Base-by-base conservation (phyloP, 2,113 vertebrate genomes). In the Xiphophorus hellerii region DNA sequence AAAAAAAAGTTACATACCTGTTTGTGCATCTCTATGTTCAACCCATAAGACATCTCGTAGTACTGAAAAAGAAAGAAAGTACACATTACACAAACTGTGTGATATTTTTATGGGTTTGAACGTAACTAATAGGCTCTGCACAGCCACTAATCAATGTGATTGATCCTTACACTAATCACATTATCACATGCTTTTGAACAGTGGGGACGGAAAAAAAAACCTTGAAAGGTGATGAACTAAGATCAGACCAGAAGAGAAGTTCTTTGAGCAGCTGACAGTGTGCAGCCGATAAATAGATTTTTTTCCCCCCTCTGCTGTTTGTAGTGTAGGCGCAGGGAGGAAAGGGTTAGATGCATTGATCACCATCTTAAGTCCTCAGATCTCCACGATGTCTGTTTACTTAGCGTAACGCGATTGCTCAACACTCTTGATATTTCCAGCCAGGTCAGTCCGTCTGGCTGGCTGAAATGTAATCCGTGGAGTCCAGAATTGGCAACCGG, bases 1-100 rank as follows among this genome's bases (percentile, higher is more conserved):
- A 42, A 80, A 42, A 70, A 66, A 48, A 76, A 20, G 84, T 69
- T 30, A 90, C 94, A 39, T 93, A 95, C 94, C 94, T 99, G 97
- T 92, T 99, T 99, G 94, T 99, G 97, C 97, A 99, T 98, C 90
- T 99, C 97, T 82, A 99, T 99, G 91, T 99, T 99, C 94, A 99
- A 93, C 76, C 97, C 97, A 4, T 99, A 99, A 73, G 97, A 99
- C 97, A 99, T 99, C 88, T 99, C 97, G 1, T 98, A 99, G 93
- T 99, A 99, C 97, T 98, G 94, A 1, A 74, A 93, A 92, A 86
- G 73, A 71, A 37, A 83, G 14, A 81, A n/a, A 28, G 8, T 20
- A 37, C 8, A 54, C 3, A 33, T 31, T 70, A 35, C 15, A 37
- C 22, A 13, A 33, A n/a, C 10, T 37, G 10, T 3, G 69, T 30